Evolutionary conservation across 2,888 invertebrate genomes (phyloP).

Genomic region (Ochropleura plecta): DNA sequence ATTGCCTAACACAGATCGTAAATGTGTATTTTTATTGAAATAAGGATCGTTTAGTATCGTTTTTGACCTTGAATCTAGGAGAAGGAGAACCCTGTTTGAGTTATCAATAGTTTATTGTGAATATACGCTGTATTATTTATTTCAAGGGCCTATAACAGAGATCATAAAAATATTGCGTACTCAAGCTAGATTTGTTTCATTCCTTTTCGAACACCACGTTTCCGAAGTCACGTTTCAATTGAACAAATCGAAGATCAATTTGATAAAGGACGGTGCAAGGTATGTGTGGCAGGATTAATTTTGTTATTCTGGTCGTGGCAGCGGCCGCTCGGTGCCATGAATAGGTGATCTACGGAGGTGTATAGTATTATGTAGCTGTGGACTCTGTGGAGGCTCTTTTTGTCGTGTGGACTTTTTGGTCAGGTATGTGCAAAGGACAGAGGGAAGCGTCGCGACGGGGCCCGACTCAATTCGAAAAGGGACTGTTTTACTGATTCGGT

Average conservation of each 20-base stretch:
- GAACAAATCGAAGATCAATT: constrained; percentile 56
- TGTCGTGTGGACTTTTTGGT: constrained; percentile 19
- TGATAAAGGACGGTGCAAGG: constrained; percentile 33
- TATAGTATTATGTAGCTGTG: constrained; percentile 7
- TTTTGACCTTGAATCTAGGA: constrained; percentile 9
- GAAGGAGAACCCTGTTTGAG: neutral
- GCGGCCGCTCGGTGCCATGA: constrained; percentile 34
- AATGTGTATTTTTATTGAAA: constrained; percentile 10
- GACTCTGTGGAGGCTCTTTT: constrained; percentile 15
- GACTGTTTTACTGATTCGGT: constrained; percentile 18
- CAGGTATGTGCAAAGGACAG: constrained; percentile 14
- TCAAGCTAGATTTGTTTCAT: constrained; percentile 5
- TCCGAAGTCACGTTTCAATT: constrained; percentile 40
- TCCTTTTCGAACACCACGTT: constrained; percentile 25
- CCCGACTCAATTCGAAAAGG: constrained; percentile 27
- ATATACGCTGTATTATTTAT: neutral
- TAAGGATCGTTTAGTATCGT: neutral
- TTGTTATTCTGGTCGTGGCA: constrained; percentile 51
- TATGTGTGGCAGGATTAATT: constrained; percentile 34
- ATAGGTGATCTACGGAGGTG: constrained; percentile 47
- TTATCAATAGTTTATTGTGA: neutral
- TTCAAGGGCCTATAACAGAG: neutral
- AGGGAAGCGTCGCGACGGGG: constrained; percentile 36
- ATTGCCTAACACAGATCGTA: neutral
- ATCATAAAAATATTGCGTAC: neutral